Evolutionary conservation across 2,797 vertebrate species (phyloP).

Genomic region (Phrynocephalus vlangalii): DNA sequence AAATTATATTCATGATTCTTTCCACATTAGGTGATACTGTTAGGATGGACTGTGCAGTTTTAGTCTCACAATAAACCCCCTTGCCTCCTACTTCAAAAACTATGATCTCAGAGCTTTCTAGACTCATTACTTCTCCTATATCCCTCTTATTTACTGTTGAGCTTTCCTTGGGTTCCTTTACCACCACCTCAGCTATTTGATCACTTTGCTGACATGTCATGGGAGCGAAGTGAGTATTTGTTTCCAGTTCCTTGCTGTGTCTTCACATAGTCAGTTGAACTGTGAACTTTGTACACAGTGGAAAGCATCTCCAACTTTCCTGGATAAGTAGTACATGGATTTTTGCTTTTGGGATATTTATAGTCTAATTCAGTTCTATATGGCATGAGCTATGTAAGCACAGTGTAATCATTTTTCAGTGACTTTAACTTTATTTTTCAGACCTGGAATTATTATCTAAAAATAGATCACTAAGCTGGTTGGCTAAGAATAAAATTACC

Average conservation of each 20-base stretch:
- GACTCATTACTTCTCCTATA: neutral
- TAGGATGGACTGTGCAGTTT: neutral
- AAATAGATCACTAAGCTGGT: too few relatives aligned
- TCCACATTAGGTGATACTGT: neutral
- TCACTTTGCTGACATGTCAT: constrained; percentile 41
- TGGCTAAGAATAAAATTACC: too few relatives aligned
- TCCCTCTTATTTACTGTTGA: neutral
- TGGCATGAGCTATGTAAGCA: neutral
- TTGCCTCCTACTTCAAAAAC: constrained; percentile 9
- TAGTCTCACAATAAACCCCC: neutral
- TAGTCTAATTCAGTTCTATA: neutral
- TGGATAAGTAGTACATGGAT: neutral
- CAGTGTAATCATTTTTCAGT: neutral
- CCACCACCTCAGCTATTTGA: constrained; percentile 21
- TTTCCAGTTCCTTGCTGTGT: constrained; percentile 27
- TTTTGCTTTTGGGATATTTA: neutral
- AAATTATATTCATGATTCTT: neutral
- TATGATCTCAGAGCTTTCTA: neutral
- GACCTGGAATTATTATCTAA: too few relatives aligned
- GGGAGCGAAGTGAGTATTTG: constrained; percentile 26
- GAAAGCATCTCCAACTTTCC: neutral
- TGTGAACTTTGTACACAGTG: neutral
- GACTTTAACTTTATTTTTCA: neutral
- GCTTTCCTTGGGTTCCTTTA: neutral
- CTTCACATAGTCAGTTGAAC: constrained; percentile 14